Evolutionary conservation across 2,797 vertebrate species (phyloP), one percentile per base, ranked within the genome.

Genomic region (Corythornis leucogaster): DNA sequence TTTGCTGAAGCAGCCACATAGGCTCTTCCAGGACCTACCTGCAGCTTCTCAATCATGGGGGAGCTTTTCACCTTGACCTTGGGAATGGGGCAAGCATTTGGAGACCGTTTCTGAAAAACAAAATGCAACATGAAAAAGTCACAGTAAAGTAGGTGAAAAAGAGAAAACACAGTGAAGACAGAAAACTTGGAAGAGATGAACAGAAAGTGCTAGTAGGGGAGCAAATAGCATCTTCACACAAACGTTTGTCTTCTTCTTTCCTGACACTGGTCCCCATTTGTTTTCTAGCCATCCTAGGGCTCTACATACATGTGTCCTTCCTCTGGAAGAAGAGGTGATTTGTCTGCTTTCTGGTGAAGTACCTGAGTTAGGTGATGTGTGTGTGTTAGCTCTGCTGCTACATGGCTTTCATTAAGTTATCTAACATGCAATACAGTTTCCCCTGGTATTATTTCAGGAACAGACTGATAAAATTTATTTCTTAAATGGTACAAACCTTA

Each of bases 11-110:
- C 42, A 81, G 30, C 35, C 43, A 19, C 1, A 6, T 35, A 55
- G 40, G 54, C 7, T 87, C 53, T 79, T 74, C 38, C 30, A 66
- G 43, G 43, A 85, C 97, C 86, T 93, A 98, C 98, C 98, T 98
- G 98, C 33, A 98, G 96, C 92, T 98, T 98, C 94, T 98, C 98
- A 70, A 98, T 98, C 93, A 98, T 96, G 35, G 98, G 98, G 1
- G 98, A 98, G 78, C 97, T 98, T 97, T 98, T 98, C 97, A 98
- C 94, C 64, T 97, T 98, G 92, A 98, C 64, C 82, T 96, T 98
- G 54, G 97, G 96, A 63, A 95, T 33, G 26, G 97, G 94, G 59
- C 96, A 92, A 25, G 94, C 76, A 26, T 81, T 96, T 81, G 97
- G 95, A 2, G 95, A 95, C 20, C 70, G 78, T 83, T 98, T 98